These are phyloP conservation scores for Isurus oxyrinchus DNA, from an alignment of 2,113 vertebrate species.

Conservation along the genomic window DNA sequence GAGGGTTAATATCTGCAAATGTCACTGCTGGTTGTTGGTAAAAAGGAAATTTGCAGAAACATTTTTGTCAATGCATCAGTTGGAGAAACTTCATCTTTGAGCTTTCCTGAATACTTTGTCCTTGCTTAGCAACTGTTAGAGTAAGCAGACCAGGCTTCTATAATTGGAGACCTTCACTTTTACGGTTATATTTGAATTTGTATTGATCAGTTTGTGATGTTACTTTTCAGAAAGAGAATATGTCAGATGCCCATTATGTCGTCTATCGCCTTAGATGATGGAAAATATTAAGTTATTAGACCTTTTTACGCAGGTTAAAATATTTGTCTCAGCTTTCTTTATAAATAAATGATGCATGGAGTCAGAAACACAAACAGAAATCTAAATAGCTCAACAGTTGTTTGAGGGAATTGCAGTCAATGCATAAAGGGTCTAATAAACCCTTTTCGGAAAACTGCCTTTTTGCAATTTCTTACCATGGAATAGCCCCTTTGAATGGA, in stretches of 20 bases:
- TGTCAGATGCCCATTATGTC: not conserved
- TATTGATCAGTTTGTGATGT: not conserved
- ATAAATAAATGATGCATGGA: not conserved
- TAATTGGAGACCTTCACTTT: not conserved
- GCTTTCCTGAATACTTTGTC: not conserved
- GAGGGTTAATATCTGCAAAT: not conserved
- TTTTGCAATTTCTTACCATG: not conserved
- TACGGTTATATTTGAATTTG: not conserved
- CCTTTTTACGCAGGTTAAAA: not conserved
- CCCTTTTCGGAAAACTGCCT: not conserved
- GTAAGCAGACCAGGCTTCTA: not conserved
- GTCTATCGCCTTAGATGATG: not conserved
- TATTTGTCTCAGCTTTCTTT: not conserved
- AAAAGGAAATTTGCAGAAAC: not conserved
- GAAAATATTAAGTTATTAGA: not conserved
- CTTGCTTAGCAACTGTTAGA: not conserved
- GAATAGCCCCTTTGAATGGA: not conserved
- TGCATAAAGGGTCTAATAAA: not conserved
- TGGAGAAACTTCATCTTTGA: not conserved
- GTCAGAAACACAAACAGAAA: not conserved
- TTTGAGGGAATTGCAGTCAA: not conserved
- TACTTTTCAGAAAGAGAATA: not conserved
- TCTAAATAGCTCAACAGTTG: not conserved
- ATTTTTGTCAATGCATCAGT: not conserved
- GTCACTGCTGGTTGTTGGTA: not conserved